A percentile compares a stretch with the other conserved stretches of the same genome.
phyloP scores from a whole-genome alignment of 2,888 invertebrate species.

The Eupithecia vulgata region DNA sequence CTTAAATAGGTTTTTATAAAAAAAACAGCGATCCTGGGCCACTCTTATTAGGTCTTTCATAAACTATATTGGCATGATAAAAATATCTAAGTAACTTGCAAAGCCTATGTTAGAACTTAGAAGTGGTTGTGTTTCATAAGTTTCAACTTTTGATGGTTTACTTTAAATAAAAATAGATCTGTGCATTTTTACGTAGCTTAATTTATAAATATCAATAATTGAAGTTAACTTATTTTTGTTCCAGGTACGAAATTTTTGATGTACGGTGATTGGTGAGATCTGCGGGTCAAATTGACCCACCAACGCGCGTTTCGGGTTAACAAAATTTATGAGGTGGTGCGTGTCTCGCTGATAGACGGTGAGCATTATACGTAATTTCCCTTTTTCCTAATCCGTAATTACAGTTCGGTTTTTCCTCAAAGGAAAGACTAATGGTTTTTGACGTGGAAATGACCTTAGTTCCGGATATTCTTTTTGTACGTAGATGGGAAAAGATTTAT shows the following conservation, averaged over 20 bases:
- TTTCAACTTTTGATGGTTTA: too few species aligned
- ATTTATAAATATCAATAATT: too few species aligned
- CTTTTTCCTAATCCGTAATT: constrained; percentile 25
- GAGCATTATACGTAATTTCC: constrained; percentile 43
- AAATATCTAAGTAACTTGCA: too few species aligned
- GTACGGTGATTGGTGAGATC: background rate
- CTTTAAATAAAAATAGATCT: too few species aligned
- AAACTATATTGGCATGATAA: too few species aligned
- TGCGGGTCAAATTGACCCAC: background rate
- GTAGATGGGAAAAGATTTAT: background rate
- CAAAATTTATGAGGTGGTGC: background rate
- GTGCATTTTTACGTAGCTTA: too few species aligned
- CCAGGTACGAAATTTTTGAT: background rate
- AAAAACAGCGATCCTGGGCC: too few species aligned
- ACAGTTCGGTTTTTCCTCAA: constrained; percentile 18
- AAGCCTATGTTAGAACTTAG: too few species aligned
- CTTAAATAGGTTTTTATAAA: too few species aligned
- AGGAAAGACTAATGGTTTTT: constrained; percentile 20
- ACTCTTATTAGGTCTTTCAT: too few species aligned
- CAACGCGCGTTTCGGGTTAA: background rate
- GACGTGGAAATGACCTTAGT: constrained; percentile 28
- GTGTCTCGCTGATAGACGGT: constrained; percentile 4
- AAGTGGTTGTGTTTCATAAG: too few species aligned
- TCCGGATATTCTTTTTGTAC: constrained; percentile 12
- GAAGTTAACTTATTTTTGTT: background rate